Conservation (phyloP, 1,140 invertebrate species). For the Steinernema feltiae region DNA sequence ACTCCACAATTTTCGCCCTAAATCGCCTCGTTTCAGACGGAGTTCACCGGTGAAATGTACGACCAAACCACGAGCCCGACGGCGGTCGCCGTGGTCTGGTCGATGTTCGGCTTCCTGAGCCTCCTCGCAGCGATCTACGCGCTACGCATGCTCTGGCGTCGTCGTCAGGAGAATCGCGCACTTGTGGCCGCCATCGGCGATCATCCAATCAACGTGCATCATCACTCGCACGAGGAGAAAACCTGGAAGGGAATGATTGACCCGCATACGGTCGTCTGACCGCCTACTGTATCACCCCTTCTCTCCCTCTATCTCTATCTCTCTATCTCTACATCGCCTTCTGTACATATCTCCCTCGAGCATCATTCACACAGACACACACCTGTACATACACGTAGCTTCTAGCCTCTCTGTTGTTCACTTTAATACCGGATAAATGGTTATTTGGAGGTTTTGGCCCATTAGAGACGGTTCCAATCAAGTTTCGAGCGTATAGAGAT, state of each 20-base stretch:
- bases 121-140: not conserved
- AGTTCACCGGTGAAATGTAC: constrained; percentile 10
- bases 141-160: constrained; percentile 6
- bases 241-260: not conserved
- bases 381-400: no score
- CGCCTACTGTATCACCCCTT: not conserved
- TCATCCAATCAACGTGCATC: not conserved
- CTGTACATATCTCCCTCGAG: not conserved
- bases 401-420: no score
- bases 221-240: not conserved
- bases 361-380: no score
- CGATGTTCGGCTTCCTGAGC: not conserved
- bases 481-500: no score
- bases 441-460: no score
- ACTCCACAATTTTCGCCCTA: not conserved
- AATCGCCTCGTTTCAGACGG: not conserved
- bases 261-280: not conserved
- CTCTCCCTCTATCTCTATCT: not conserved
- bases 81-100: constrained; percentile 9
- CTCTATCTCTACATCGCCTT: not conserved
- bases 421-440: no score
- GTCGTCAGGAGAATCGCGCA: not conserved
- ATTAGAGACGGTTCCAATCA: no score
- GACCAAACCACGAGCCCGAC: not conserved
- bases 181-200: not conserved